A percentile compares a stretch with the other conserved stretches of the same genome.
These are phyloP conservation scores for Platichthys flesus DNA, from an alignment of 2,113 vertebrate genomes.

Conservation along the genomic window DNA sequence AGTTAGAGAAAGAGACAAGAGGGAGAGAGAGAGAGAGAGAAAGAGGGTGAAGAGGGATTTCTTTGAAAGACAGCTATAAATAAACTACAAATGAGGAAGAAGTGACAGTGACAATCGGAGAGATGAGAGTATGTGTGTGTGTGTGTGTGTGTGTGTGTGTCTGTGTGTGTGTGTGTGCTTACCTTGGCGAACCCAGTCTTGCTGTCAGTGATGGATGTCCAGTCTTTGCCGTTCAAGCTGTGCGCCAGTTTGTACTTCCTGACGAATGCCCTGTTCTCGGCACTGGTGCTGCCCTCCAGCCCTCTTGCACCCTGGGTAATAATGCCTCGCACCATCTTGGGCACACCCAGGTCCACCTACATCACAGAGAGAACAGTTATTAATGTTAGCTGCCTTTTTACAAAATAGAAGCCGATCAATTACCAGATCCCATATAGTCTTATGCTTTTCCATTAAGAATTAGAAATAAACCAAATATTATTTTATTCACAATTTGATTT, in stretches of 20 bases:
- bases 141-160: neutral
- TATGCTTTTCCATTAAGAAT: neutral
- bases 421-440: constrained; percentile 6
- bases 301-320: constrained; percentile 96
- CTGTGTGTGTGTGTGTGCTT: constrained; percentile 33
- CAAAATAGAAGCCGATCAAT: neutral
- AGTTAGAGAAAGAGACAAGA: constrained; percentile 8
- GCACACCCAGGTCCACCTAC: constrained; percentile 88
- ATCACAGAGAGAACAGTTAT: constrained; percentile 15
- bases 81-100: constrained; percentile 55
- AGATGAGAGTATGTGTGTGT: constrained; percentile 4
- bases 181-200: constrained; percentile 94
- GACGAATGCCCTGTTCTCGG: constrained; percentile 93
- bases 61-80: constrained; percentile 56
- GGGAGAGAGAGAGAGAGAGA: neutral
- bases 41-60: constrained; percentile 9
- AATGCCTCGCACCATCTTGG: constrained; percentile 90
- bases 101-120: constrained; percentile 25
- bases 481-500: too few relatives aligned
- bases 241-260: constrained; percentile 95
- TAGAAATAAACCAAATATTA: too few relatives aligned
- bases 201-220: constrained; percentile 90
- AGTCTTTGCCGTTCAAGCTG: constrained; percentile 94
- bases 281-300: constrained; percentile 89
- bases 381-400: neutral